Evolutionary conservation across 2,113 vertebrate species (phyloP), one percentile per base, ranked within the genome.

Genomic region (Probosciger aterrimus): DNA sequence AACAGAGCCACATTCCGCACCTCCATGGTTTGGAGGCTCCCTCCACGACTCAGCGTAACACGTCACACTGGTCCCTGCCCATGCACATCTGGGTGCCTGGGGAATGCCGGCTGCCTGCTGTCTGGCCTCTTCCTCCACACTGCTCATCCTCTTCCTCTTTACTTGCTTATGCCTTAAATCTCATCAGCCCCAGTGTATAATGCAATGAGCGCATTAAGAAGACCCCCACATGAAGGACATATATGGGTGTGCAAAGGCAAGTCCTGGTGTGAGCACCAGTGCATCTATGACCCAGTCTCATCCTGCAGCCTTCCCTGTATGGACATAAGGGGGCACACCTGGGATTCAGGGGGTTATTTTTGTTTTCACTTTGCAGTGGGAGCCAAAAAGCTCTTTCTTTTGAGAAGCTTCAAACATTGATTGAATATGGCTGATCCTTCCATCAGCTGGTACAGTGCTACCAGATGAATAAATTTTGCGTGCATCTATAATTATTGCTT

Each of bases 361-460:
- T 88, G 24, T 85, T 94, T 94, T 65, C 44, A 15, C 28, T 92
- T 73, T 9, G 37, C 44, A 57, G 24, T 24, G 37, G 55, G 33
- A 95, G 50, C 90, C 82, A 88, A 84, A 86, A 93, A 63, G 17
- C 74, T 88, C 77, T 94, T 95, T 86, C 71, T 94, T 94, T 74
- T 86, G 86, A 88, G 82, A 86, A 88, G 74, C 92, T 88, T 93
- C 90, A 78, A 87, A 41, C 74, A 79, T 79, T 50, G 84, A 92
- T 94, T 95, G 57, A 77, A 79, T 47, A 86, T 0, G 16, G 88
- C 83, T 88, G 73, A 82, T 86, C 80, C 77, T 92, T 81, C 88
- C 95, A 94, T 96, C 95, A 95, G 90, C 92, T 94, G 88, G 86
- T 91, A 65, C 86, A 35, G 43, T 89, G 88, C 92, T 92, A 93